Evolutionary conservation across 1,140 invertebrate species (phyloP), one percentile per base, ranked within the genome.

Genomic region (Condylostylus longicornis): DNA sequence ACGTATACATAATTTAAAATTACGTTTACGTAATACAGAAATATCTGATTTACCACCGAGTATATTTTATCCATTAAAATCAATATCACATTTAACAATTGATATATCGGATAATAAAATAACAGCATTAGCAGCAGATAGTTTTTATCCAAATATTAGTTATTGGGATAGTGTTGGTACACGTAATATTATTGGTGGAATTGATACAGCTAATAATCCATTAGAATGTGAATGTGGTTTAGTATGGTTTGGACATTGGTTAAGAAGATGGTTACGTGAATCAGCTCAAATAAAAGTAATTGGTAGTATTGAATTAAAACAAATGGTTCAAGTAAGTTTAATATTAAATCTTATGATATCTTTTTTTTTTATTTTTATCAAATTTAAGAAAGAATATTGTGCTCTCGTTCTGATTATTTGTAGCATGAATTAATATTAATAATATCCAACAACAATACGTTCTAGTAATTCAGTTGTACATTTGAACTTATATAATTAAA

Each of bases 231-330:
- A 87, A 44, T 91, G 87, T 53, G 81, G 83, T 33, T 65, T 89
- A 23, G 79, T 86, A 5, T 90, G 86, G 85, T 67, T 89, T 18
- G 84, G 84, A 1, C 71, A 82, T 31, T 91, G 87, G 87, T 63
- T 89, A 32, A 66, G 85, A 13, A 68, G 85, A 20, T 89, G 85
- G 84, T 66, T 81, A 4, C 62, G 81, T 8, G 82, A 86, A 51
- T 82, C 69, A 2, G 62, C 61, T 19, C 66, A 68, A 28, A 65
- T 67, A 12, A 66, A 64, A 17, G 58, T 55, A 39, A 57, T 61
- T n/a, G 49, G 56, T 28, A 60, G 55, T 43, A 57, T 60, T 17
- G 58, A 58, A 30, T 48, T 57, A 23, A 56, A 57, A 38, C 47
- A 50, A 18, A 61, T 61, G 58, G 49, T 61, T 12, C 53, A 54